Percentiles rank a stretch among this genome's conserved stretches.
Conservation (phyloP, 35 echinoderm and acorn worm genomes). For the Amphiura filiformis region DNA sequence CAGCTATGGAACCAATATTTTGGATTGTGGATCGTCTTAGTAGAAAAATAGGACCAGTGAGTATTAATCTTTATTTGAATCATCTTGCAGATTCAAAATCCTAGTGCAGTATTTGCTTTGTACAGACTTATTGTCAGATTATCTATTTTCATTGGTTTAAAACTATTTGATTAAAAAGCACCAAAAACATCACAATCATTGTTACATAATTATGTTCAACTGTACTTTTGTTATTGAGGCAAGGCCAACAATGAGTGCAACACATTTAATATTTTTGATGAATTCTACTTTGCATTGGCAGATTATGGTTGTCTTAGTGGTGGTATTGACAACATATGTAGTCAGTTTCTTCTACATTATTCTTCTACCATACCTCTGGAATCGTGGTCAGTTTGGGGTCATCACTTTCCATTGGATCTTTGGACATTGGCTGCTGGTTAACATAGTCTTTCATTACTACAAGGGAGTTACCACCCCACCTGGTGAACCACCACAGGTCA, state of each 20-base stretch:
- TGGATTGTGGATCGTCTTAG: slow-evolving; percentile 66
- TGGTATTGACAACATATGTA: slow-evolving; percentile 36
- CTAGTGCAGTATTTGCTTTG: no score
- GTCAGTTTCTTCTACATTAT: slow-evolving; percentile 53
- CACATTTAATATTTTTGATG: no score
- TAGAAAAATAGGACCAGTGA: slow-evolving; percentile 81
- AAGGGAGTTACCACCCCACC: slow-evolving; percentile 79
- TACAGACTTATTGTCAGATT: no score
- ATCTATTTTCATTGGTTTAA: no score
- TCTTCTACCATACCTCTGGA: slow-evolving; percentile 30
- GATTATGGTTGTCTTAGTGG: slow-evolving; percentile 82
- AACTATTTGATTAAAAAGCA: no score
- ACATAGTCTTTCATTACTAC: slow-evolving; percentile 90
- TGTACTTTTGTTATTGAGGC: no score
- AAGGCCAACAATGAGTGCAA: no score
- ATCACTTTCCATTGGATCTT: slow-evolving; percentile 63
- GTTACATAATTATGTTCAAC: no score
- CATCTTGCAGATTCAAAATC: no score
- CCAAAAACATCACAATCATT: no score
- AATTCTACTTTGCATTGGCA: neutral
- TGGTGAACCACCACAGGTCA: slow-evolving; percentile 81
- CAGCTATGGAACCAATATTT: slow-evolving; percentile 68
- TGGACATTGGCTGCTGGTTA: slow-evolving; percentile 76
- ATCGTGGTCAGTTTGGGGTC: slow-evolving; percentile 10
- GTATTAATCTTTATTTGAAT: no score